phyloP scores from a whole-genome alignment of 92 coral and sea anemone genomes.

The Epizoanthus scotinus region DNA sequence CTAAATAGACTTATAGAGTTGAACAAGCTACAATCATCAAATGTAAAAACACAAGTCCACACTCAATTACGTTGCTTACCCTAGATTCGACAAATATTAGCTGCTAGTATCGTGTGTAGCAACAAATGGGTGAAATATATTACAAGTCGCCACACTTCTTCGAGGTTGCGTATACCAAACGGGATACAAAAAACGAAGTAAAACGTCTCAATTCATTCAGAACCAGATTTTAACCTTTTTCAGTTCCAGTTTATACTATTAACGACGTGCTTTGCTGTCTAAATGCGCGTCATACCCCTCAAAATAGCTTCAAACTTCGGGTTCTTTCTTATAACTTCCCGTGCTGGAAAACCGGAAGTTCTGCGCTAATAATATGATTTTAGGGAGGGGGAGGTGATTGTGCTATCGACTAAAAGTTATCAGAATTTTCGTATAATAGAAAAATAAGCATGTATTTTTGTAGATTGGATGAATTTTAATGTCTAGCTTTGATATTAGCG shows the following conservation, averaged over 20 bases:
- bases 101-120: too few relatives aligned
- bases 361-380: neutral
- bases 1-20: too few relatives aligned
- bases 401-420: neutral
- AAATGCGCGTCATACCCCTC: neutral
- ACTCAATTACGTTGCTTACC: too few relatives aligned
- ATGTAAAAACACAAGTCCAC: too few relatives aligned
- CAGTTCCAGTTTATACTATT: neutral
- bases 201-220: neutral
- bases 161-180: too few relatives aligned
- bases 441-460: neutral
- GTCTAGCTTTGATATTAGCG: too few relatives aligned
- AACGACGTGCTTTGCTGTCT: neutral
- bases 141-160: too few relatives aligned
- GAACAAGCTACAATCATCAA: too few relatives aligned
- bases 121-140: too few relatives aligned
- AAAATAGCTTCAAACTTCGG: neutral
- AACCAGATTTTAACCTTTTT: neutral
- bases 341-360: constrained; percentile 49
- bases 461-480: neutral
- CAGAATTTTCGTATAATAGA: too few relatives aligned
- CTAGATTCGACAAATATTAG: too few relatives aligned
- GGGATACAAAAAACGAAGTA: too few relatives aligned
- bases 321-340: constrained; percentile 17
- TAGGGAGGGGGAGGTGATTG: neutral